Evolutionary conservation across 1,140 invertebrate genomes (phyloP), one percentile per base, ranked within the genome.

Genomic region (Tetramorium alpestre): DNA sequence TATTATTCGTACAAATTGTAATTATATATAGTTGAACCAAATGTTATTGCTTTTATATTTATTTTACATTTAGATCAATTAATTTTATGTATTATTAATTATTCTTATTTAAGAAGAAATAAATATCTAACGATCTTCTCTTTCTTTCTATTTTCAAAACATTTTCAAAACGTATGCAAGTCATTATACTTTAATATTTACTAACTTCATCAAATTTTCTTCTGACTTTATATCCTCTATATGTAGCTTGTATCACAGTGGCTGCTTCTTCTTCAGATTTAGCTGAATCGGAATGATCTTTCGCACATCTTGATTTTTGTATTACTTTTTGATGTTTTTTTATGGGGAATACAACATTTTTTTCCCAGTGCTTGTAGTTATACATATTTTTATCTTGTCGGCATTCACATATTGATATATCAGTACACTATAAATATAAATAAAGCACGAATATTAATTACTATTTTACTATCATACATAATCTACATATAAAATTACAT

Each of bases 211-310:
- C 96, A 95, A 97, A 96, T 85, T 96, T 96, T 92, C 96, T 96
- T 90, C 97, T 96, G 28, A 96, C 96, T 95, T 97, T 96, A 94
- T 97, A 97, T 56, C 97, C 97, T 91, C 97, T 95, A 93, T 97
- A 97, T 75, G 95, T 96, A 88, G 97, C 97, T 94, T 97, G 97
- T 93, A 97, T 97, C 93, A 96, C 97, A 65, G 96, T 96, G 85
- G 97, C 97, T 76, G 97, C 97, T 91, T 97, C 92, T 65, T 93
- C 91, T 67, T 94, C 93, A 33, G 94, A 93, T 86, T 92, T 94
- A 5, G 88, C 81, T 3, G 91, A 93, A 81, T 92, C 90, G 1
- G 38, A 22, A 38, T 38, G 18, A 58, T 88, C 76, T 85, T 89
- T 82, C 18, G 51, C 38, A 64, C 78, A 64, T n/a, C 54, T 90